These are phyloP conservation scores for Clarias magur DNA, from an alignment of 2,113 vertebrate genomes.

Conservation along the genomic window DNA sequence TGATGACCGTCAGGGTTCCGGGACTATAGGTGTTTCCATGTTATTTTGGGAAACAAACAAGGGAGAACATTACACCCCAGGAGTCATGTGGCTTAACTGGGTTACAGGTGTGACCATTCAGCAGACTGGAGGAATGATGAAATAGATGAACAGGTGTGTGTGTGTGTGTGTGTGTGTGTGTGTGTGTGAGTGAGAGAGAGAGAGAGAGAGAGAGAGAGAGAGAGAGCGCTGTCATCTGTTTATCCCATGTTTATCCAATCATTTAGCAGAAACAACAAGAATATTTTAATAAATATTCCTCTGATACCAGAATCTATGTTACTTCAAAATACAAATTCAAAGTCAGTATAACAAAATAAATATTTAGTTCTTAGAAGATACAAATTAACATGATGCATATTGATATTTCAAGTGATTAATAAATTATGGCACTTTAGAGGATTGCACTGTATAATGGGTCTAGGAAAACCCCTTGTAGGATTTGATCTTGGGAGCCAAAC, in stretches of 20 bases:
- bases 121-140: conserved; percentile 69
- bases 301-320: not conserved
- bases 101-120: conserved; percentile 54
- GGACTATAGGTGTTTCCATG: conserved; percentile 64
- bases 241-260: conserved; percentile 26
- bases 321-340: not conserved
- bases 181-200: conserved; percentile 42
- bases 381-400: not conserved
- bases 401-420: not conserved
- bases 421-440: not conserved
- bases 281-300: not conserved
- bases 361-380: not conserved
- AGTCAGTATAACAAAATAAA: not conserved
- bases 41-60: conserved; percentile 79
- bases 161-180: conserved; percentile 38
- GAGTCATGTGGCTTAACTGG: conserved; percentile 58
- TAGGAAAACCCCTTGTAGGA: conserved; percentile 50
- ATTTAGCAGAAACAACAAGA: conserved; percentile 59
- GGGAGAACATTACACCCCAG: conserved; percentile 66
- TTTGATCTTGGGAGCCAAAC: conserved; percentile 36
- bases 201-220: not conserved
- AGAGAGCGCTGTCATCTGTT: conserved; percentile 3
- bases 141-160: conserved; percentile 71
- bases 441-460: not conserved
- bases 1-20: conserved; percentile 43